These are phyloP conservation scores for Chelonia mydas DNA, from an alignment of 2,797 vertebrate genomes.

Conservation along the genomic window DNA sequence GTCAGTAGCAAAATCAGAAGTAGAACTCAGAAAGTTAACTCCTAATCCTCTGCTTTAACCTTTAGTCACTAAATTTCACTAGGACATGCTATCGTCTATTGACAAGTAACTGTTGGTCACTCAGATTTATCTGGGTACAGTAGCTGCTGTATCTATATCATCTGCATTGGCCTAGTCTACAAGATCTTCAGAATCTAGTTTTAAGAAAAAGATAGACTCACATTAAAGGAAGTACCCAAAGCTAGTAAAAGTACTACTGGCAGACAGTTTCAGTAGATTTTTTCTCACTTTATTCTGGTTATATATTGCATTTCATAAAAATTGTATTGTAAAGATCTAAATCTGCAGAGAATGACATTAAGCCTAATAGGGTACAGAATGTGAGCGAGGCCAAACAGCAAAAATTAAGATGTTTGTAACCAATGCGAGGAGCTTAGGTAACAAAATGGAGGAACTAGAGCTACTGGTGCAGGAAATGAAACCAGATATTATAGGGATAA, in stretches of 20 bases:
- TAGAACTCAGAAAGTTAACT: neutral
- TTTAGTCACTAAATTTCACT: neutral
- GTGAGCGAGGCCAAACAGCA: too few relatives aligned
- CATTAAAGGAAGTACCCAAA: neutral
- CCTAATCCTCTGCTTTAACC: neutral
- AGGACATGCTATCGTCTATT: neutral
- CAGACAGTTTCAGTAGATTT: slow-evolving; percentile 40
- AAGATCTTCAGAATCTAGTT: neutral
- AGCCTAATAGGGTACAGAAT: neutral
- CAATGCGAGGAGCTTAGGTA: too few relatives aligned
- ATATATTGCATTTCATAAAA: slow-evolving; percentile 62
- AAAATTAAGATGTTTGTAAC: too few relatives aligned
- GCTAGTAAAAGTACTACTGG: slow-evolving; percentile 25
- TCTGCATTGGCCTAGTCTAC: neutral
- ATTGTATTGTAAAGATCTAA: slow-evolving; percentile 71
- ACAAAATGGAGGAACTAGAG: too few relatives aligned
- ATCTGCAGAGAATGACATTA: slow-evolving; percentile 57
- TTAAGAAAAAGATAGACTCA: slow-evolving; percentile 20
- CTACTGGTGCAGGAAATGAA: too few relatives aligned
- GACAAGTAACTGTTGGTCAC: neutral
- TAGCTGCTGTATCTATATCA: neutral
- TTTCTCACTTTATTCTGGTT: slow-evolving; percentile 57
- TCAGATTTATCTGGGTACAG: neutral
- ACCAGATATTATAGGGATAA: too few relatives aligned
- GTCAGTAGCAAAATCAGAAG: neutral